These are phyloP conservation scores for Drosophila gunungcola DNA, from an alignment of 1,140 invertebrate species.

Conservation along the genomic window DNA sequence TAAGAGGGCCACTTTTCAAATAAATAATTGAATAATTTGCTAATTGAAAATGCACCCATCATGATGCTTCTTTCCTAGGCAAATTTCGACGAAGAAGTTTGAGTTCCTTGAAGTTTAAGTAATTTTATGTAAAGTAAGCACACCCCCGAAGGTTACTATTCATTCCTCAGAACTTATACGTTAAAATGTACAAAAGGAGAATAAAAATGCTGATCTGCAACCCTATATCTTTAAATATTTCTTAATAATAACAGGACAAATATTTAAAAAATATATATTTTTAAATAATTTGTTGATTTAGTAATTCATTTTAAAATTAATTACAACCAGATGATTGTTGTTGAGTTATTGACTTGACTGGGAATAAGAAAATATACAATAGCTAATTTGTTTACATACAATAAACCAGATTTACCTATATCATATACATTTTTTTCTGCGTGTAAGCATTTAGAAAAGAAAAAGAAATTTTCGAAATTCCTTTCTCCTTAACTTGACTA, in stretches of 20 bases:
- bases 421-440: slow-evolving; percentile 15
- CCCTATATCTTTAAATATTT: too few species aligned
- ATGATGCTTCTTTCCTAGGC: neutral
- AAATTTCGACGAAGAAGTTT: neutral
- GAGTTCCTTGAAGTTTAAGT: neutral
- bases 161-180: neutral
- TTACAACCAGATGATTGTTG: too few species aligned
- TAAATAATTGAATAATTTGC: slow-evolving; percentile 31
- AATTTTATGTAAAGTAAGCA: slow-evolving; percentile 2
- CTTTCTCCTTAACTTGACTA: slow-evolving; percentile 59
- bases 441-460: slow-evolving; percentile 19
- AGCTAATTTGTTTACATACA: too few species aligned
- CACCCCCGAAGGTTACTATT: neutral
- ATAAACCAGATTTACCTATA: neutral
- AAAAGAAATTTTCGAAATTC: slow-evolving; percentile 25
- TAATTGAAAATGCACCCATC: slow-evolving; percentile 16
- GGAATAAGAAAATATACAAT: too few species aligned
- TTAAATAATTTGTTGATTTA: too few species aligned
- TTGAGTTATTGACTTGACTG: too few species aligned
- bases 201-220: too few species aligned
- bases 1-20: slow-evolving; percentile 10
- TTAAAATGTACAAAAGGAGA: neutral
- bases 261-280: too few species aligned
- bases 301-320: too few species aligned
- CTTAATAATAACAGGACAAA: too few species aligned